These are phyloP conservation scores for Notothenia rossii DNA, from an alignment of 2,113 vertebrate species.

Conservation along the genomic window DNA sequence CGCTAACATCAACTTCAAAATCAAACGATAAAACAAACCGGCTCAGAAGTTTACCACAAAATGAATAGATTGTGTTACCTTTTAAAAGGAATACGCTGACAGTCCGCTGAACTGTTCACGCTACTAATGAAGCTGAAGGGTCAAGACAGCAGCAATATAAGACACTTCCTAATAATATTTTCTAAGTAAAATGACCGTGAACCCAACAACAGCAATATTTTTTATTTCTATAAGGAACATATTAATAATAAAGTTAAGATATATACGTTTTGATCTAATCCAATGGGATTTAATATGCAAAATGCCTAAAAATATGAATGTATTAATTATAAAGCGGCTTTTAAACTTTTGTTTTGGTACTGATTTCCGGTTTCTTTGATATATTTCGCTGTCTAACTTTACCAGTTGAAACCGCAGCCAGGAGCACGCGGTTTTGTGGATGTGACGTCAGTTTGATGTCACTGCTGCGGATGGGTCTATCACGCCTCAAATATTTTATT, in stretches of 20 bases:
- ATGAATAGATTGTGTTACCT: slow-evolving; percentile 41
- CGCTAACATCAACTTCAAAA: not conserved
- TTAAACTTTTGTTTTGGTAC: not conserved
- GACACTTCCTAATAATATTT: not conserved
- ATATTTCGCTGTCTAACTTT: slow-evolving; percentile 42
- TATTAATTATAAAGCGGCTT: not conserved
- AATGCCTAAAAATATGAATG: rapidly evolving
- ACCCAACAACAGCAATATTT: rapidly evolving
- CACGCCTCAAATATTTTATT: too few relatives aligned
- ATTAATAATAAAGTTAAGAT: rapidly evolving
- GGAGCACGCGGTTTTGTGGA: slow-evolving; percentile 70
- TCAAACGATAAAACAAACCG: not conserved
- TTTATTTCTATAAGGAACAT: not conserved
- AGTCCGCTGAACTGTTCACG: slow-evolving; percentile 11
- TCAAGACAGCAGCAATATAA: not conserved
- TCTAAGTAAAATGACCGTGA: slow-evolving; percentile 14
- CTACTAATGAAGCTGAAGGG: slow-evolving; percentile 2
- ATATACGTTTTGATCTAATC: not conserved
- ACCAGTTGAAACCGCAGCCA: slow-evolving; percentile 3
- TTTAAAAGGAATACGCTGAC: slow-evolving; percentile 11
- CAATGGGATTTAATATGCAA: rapidly evolving
- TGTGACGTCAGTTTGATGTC: slow-evolving; percentile 54
- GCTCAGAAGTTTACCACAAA: rapidly evolving
- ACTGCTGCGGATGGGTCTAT: not conserved
- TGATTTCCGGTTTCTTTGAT: not conserved